These are phyloP conservation scores for Neofelis nebulosa DNA, from an alignment of 2,113 vertebrate species.

Conservation along the genomic window DNA sequence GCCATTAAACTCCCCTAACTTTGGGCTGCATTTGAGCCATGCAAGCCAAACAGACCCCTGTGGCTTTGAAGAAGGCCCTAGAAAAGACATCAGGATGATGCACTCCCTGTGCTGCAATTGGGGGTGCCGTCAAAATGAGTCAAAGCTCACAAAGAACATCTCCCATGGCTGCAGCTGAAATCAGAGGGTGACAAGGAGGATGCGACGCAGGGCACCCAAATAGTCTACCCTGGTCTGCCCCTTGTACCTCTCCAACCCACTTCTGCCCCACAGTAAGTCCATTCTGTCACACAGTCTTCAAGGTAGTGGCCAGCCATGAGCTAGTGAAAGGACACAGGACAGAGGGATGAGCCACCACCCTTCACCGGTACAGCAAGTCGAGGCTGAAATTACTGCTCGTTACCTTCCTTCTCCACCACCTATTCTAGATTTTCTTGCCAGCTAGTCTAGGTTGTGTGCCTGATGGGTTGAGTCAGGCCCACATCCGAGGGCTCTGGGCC, in stretches of 20 bases:
- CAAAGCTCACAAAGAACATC: background rate
- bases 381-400: background rate
- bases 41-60: background rate
- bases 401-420: background rate
- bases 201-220: background rate
- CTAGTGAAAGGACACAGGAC: background rate
- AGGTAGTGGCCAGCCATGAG: background rate
- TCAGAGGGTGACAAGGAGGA: background rate
- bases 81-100: background rate
- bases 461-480: background rate
- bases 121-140: background rate
- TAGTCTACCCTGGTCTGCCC: background rate
- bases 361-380: background rate
- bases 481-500: background rate
- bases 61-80: background rate
- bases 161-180: background rate
- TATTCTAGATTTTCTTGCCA: background rate
- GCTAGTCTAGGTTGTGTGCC: background rate
- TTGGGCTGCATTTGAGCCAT: background rate
- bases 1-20: background rate
- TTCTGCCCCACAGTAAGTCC: background rate
- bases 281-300: background rate
- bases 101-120: rapidly evolving
- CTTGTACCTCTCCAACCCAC: background rate
- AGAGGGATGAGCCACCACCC: background rate